Conservation (phyloP, 2,797 vertebrate genomes). For the Fistularia tabacaria region DNA sequence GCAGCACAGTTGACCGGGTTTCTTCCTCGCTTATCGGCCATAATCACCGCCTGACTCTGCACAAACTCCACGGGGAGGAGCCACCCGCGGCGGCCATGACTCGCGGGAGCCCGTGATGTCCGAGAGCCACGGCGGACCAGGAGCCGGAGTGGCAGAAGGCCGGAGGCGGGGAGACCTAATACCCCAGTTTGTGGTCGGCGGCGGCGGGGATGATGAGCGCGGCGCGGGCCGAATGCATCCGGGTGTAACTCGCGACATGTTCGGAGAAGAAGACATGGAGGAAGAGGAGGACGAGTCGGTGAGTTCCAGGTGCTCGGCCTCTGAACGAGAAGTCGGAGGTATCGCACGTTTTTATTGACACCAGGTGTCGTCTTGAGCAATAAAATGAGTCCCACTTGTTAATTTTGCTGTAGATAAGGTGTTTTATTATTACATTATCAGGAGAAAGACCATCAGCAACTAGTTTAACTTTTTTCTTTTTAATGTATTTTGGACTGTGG, state of each 20-base stretch:
- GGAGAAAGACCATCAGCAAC: too few species aligned
- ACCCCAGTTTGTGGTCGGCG: slow-evolving; percentile 81
- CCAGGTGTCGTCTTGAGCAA: not conserved
- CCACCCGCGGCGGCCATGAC: slow-evolving; percentile 6
- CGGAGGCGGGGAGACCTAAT: slow-evolving; percentile 58
- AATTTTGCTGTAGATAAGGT: not conserved
- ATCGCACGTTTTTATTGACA: not conserved
- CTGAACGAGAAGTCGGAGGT: not conserved
- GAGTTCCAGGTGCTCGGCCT: slow-evolving; percentile 16
- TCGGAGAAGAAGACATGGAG: slow-evolving; percentile 54
- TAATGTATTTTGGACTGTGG: not conserved
- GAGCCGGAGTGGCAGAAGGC: slow-evolving; percentile 29
- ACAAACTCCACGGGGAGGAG: slow-evolving; percentile 10
- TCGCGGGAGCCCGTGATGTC: slow-evolving; percentile 75
- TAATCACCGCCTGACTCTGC: not conserved
- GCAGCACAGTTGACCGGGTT: slow-evolving; percentile 6
- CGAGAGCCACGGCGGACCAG: slow-evolving; percentile 50
- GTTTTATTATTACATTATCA: too few species aligned
- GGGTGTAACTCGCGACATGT: slow-evolving; percentile 49
- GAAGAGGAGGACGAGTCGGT: slow-evolving; percentile 58
- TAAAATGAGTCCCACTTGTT: not conserved
- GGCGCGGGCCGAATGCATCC: slow-evolving; percentile 40
- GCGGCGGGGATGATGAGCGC: slow-evolving; percentile 48
- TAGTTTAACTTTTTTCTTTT: too few species aligned
- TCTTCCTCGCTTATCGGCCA: slow-evolving; percentile 10